Evolutionary conservation across 2,797 vertebrate genomes (phyloP), one percentile per base, ranked within the genome.

Genomic region (Aselliscus stoliczkanus): DNA sequence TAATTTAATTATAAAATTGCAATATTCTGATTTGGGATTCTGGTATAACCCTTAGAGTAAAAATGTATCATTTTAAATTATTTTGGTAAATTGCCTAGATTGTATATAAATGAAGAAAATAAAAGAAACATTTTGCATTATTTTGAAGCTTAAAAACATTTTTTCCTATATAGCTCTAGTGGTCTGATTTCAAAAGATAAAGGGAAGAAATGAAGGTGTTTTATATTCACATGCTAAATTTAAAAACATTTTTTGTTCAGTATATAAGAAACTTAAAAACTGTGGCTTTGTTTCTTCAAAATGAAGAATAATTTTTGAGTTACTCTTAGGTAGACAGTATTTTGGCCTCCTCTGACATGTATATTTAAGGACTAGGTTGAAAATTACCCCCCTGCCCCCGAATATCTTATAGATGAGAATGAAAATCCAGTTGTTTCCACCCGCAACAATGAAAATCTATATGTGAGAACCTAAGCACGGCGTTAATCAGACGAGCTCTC

Each of bases 201-300:
- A 73, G 10, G 58, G 12, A 64, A 12, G 31, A 87, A 96, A 92
- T 54, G 80, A 0, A 79, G 7, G 72, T 85, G 58, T 52, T 5
- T 58, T 37, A 94, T 70, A 88, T 90, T 96, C 97, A 47, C 10
- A 91, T 76, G 60, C 14, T 96, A 29, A 79, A 91, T 82, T 96
- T 96, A 58, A 95, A 97, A 97, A 85, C 1, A 29, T 25, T 44
- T 87, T 88, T 69, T 93, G 34, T 90, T 96, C 56, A 80, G 18
- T 90, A 82, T 77, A 7, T 31, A 95, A 56, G 34, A 47, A 95
- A 96, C 75, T 94, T 14, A 84, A 80, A 89, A 84, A 47, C 42
- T 50, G 9, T 44, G 14, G 21, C 2, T 88, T 70, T 73, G 1
- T 42, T 86, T 93, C 17, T 88, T 84, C 7, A 60, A 20, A 97